Conservation (phyloP, 2,113 vertebrate genomes). For the Coptodon rendalli region DNA sequence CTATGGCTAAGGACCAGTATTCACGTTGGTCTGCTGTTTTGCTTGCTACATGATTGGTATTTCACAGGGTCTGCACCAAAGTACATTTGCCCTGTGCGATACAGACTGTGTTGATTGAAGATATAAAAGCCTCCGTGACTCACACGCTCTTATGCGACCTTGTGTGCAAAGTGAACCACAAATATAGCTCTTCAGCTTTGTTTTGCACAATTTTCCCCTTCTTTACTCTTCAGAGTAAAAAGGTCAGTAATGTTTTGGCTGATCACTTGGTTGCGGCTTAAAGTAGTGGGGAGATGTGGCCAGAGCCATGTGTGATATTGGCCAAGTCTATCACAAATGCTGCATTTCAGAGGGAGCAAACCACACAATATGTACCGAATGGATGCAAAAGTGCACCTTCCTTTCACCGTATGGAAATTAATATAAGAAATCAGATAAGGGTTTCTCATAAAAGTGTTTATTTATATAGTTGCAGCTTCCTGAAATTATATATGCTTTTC, state of each 20-base stretch:
- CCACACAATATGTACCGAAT: neutral
- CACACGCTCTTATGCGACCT: neutral
- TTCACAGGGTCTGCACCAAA: neutral
- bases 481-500: neutral
- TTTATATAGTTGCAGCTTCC: neutral
- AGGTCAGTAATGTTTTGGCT: neutral
- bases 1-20: neutral
- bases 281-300: neutral
- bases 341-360: neutral
- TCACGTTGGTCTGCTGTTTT: neutral
- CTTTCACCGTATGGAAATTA: neutral
- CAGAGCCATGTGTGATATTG: neutral
- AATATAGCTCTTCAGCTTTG: neutral
- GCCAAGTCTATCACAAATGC: neutral
- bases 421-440: neutral
- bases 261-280: neutral
- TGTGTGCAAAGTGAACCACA: neutral
- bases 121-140: neutral
- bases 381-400: neutral
- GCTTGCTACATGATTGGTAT: neutral
- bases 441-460: neutral
- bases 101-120: neutral
- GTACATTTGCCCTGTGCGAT: neutral
- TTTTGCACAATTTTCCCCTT: neutral
- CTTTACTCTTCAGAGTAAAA: neutral